A percentile compares a stretch with the other conserved stretches of the same genome.
Conservation (phyloP, 2,113 vertebrate species). For the Thomomys bottae region DNA sequence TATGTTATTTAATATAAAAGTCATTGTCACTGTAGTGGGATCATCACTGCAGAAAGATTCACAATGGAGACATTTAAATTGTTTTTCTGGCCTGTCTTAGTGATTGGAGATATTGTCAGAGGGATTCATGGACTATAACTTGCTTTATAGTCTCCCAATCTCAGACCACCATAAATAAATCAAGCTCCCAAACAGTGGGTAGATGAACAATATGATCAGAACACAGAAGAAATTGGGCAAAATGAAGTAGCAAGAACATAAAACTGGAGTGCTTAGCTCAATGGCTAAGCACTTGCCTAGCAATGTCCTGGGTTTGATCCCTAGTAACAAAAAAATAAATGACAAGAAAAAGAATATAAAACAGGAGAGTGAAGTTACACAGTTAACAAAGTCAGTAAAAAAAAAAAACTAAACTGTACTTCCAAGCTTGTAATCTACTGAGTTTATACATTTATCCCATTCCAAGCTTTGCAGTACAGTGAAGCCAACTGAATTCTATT, state of each 20-base stretch:
- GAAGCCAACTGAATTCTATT: constrained; percentile 23
- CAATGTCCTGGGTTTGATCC: too few species aligned
- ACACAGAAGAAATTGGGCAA: not conserved
- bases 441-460: not conserved
- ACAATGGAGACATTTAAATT: not conserved
- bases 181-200: not conserved
- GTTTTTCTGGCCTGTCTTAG: not conserved
- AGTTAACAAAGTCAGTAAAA: not conserved
- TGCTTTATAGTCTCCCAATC: not conserved
- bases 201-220: not conserved
- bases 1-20: not conserved
- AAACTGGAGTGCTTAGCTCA: too few species aligned
- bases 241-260: not conserved
- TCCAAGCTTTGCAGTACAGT: not conserved
- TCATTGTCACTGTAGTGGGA: not conserved
- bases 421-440: not conserved
- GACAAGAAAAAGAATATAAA: not conserved
- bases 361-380: not conserved
- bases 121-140: not conserved
- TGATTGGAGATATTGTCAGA: constrained; percentile 2
- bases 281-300: too few species aligned
- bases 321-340: too few species aligned
- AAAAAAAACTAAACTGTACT: too few species aligned
- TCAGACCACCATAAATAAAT: not conserved
- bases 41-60: not conserved